Conservation (phyloP, 1,140 invertebrate species). For the Hyphantria cunea region DNA sequence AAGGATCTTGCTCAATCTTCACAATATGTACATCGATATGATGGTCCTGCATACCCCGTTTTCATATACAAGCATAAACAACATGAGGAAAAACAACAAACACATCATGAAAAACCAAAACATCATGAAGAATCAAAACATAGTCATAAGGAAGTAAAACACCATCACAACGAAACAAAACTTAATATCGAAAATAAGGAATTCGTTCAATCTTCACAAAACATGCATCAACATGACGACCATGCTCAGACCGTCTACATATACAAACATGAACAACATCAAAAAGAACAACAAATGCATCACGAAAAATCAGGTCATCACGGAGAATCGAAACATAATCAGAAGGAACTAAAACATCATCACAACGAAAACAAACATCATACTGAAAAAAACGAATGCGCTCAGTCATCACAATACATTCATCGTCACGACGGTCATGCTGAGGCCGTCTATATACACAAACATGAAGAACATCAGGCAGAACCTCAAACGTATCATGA, state of each 20-base stretch:
- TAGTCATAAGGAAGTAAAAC: neutral
- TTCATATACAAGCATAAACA: neutral
- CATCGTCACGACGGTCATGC: neutral
- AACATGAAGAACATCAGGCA: too few species aligned
- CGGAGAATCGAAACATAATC: neutral
- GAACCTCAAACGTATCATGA: too few species aligned
- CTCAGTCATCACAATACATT: slow-evolving; percentile 3
- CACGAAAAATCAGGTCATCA: neutral
- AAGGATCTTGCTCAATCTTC: too few species aligned
- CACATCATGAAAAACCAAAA: neutral
- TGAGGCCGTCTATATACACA: slow-evolving; percentile 42
- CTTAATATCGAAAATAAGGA: neutral
- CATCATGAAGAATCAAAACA: neutral
- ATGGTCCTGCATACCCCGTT: too few species aligned
- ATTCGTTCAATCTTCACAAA: neutral
- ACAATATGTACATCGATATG: too few species aligned
- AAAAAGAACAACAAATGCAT: neutral
- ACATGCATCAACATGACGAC: neutral
- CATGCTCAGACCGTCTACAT: neutral
- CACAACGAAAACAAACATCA: neutral
- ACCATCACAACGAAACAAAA: neutral
- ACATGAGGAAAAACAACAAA: neutral
- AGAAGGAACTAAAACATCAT: neutral
- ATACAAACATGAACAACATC: neutral
- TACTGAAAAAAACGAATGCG: neutral